Base-by-base conservation (phyloP, 53 echinoderm and acorn worm species). In the Holothuria scabra region DNA sequence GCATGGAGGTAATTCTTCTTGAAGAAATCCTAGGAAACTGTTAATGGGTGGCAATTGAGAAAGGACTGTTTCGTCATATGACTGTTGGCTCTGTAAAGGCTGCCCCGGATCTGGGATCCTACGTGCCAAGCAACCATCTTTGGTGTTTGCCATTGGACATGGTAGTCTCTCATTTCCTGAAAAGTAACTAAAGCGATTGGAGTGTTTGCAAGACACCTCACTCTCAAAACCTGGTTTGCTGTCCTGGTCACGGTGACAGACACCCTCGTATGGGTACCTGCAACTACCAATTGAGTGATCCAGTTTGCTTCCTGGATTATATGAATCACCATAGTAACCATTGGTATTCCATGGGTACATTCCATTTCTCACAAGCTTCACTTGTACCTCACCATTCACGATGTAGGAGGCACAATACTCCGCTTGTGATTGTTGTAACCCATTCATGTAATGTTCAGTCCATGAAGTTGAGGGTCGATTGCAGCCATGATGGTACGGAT, bases 1-100 rank as follows among this genome's bases (percentile, higher is more conserved):
- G 41, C 41, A 41, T 41, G 82, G 62, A n/a, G 88, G 52, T 25
- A 86, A 67, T 62, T 94, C 94, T 65, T 94, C 94, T 64, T 94
- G 94, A 12, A 97, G 89, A 35, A 97, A 97, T 32, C 90, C 94
- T 5, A 94, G 87, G 44, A 94, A 94, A 72, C 94, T 97, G 44
- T 90, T 90, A 21, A 94, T 97, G 1, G 94, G 94, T 0, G 97
- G 97, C 7, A 94, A 79, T 56, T 76, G 83, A 20, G 87, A 72
- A 28, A 83, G 59, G 1, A 85, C 85, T 10, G 85, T 85, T 8
- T 81, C 85, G 49, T 89, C 85, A 28, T 66, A 68, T 0, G 52
- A 25, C 70, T 85, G 84, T 65, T 89, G 90, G 8, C 49, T 38
- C 14, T 38, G 35, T 22, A 64, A 12, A 19, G 62, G 41, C 22